Evolutionary conservation across 2,888 invertebrate species (phyloP).

Genomic region (Agrotis exclamationis): DNA sequence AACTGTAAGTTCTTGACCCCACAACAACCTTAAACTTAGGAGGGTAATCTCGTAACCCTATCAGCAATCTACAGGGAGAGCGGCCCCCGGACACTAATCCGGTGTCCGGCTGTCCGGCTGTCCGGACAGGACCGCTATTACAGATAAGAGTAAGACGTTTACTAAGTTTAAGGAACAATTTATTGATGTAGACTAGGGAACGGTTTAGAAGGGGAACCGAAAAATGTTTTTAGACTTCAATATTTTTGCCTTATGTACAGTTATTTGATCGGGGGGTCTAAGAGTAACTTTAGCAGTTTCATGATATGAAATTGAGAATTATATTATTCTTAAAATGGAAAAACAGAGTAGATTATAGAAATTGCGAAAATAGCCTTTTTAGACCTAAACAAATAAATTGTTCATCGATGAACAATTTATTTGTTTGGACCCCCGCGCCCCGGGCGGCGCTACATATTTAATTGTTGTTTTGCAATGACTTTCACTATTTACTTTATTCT

Average conservation of each 20-base stretch:
- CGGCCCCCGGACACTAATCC: constrained; percentile 56
- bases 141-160: constrained; percentile 70
- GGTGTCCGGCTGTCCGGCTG: constrained; percentile 33
- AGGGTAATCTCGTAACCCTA: constrained; percentile 52
- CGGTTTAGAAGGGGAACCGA: constrained; percentile 13
- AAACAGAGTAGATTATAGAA: too few species aligned
- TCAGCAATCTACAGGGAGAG: constrained; percentile 45
- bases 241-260: not conserved
- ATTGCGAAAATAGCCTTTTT: too few species aligned
- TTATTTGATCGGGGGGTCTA: too few species aligned
- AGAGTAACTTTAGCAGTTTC: too few species aligned
- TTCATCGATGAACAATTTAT: too few species aligned
- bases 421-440: too few species aligned
- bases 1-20: constrained; percentile 1
- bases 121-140: constrained; percentile 47
- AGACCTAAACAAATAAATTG: too few species aligned
- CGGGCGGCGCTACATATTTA: too few species aligned
- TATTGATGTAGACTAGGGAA: constrained; percentile 42
- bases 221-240: not conserved
- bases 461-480: too few species aligned
- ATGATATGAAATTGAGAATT: too few species aligned
- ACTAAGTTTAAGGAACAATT: constrained; percentile 59
- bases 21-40: constrained; percentile 30
- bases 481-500: too few species aligned
- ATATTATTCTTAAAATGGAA: too few species aligned